Evolutionary conservation across 2,888 invertebrate species (phyloP).

Genomic region (Parochlus steinenii): DNA sequence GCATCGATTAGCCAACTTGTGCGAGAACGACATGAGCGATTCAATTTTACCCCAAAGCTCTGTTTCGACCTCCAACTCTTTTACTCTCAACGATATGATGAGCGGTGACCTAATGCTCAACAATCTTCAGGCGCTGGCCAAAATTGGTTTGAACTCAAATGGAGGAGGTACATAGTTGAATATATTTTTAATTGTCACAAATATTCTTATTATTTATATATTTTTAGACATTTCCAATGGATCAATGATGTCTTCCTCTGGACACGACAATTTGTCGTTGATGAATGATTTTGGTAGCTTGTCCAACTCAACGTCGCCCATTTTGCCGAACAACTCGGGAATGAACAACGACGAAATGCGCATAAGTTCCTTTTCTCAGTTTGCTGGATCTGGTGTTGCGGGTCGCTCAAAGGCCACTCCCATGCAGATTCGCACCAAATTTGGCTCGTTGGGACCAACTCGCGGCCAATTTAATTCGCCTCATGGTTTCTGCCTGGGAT

Average conservation of each 20-base stretch:
- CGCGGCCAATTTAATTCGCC: slow-evolving; percentile 94
- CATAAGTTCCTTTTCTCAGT: slow-evolving; percentile 15
- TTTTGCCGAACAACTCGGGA: too few relatives aligned
- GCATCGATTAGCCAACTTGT: slow-evolving; percentile 66
- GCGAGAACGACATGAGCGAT: slow-evolving; percentile 43
- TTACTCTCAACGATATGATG: slow-evolving; percentile 61
- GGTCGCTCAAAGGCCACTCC: slow-evolving; percentile 59
- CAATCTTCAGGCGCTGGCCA: slow-evolving; percentile 78
- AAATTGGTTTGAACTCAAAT: slow-evolving; percentile 53
- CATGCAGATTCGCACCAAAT: slow-evolving; percentile 82
- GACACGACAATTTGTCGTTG: slow-evolving; percentile 35
- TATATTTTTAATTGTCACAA: slow-evolving; percentile 1
- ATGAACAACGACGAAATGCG: slow-evolving; percentile 36
- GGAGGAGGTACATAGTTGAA: slow-evolving; percentile 23
- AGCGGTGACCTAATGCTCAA: slow-evolving; percentile 65
- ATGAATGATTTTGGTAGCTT: slow-evolving; percentile 40
- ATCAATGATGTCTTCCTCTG: slow-evolving; percentile 32
- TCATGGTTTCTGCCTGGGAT: slow-evolving; percentile 89
- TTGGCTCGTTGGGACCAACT: slow-evolving; percentile 82
- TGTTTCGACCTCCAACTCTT: slow-evolving; percentile 21
- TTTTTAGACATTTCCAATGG: slow-evolving; percentile 12
- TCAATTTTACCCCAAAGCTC: slow-evolving; percentile 19
- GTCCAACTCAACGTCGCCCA: slow-evolving; percentile 45
- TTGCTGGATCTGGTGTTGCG: slow-evolving; percentile 32
- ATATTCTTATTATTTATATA: slow-evolving; percentile 6